Evolutionary conservation across 2,113 vertebrate genomes (phyloP).

Genomic region (Serinus canaria): DNA sequence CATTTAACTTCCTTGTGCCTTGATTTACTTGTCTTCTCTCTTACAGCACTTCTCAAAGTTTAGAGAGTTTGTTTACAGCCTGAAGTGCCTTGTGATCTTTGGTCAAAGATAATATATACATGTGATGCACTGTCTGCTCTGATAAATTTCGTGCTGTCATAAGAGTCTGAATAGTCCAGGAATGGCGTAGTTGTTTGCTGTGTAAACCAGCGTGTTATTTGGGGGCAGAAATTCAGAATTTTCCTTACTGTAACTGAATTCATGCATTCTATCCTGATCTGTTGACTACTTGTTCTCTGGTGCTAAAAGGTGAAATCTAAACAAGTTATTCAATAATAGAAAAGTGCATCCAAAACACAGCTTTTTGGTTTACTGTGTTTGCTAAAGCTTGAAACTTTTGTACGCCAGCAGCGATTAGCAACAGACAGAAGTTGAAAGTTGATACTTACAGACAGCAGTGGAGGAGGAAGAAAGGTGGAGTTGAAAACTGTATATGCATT

Average conservation of each 20-base stretch:
- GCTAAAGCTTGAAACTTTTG: neutral
- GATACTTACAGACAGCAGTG: neutral
- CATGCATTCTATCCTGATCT: neutral
- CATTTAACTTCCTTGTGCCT: neutral
- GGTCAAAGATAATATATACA: neutral
- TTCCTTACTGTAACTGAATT: neutral
- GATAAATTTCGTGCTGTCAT: neutral
- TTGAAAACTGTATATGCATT: neutral
- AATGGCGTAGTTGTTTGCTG: neutral
- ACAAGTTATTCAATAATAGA: neutral
- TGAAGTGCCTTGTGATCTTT: conserved; percentile 3
- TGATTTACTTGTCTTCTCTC: neutral
- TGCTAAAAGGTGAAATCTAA: neutral
- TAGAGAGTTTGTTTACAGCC: neutral
- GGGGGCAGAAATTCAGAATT: neutral
- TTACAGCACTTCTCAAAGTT: neutral
- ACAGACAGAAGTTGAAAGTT: neutral
- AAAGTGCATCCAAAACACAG: neutral
- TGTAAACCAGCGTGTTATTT: neutral
- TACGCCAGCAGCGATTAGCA: neutral
- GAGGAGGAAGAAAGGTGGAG: neutral
- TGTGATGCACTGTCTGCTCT: neutral
- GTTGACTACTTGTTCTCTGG: neutral
- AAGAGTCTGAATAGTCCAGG: neutral
- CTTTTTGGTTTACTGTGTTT: neutral